Evolutionary conservation across 1,140 invertebrate genomes (phyloP).

Genomic region (Drosophila ogumai): DNA sequence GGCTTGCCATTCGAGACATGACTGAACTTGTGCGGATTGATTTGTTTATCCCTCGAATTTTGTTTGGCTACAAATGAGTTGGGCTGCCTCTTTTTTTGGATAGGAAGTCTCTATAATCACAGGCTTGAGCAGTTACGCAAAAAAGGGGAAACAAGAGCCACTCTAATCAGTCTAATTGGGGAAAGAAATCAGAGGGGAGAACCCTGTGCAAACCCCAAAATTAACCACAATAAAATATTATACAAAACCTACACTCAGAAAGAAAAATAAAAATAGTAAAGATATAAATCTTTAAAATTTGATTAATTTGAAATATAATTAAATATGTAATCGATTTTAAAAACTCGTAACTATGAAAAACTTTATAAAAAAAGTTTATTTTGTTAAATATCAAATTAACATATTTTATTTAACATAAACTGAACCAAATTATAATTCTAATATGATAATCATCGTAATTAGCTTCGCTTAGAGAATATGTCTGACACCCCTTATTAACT

Average conservation of each 20-base stretch:
- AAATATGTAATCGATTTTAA: too few relatives aligned
- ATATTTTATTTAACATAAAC: background rate
- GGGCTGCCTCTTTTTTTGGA: background rate
- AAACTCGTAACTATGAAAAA: background rate
- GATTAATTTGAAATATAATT: background rate
- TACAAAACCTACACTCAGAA: background rate
- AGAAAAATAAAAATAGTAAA: background rate
- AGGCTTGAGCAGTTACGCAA: slow-evolving; percentile 31
- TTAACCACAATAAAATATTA: slow-evolving; percentile 31
- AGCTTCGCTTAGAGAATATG: background rate
- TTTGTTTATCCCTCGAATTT: slow-evolving; percentile 61
- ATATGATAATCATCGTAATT: background rate
- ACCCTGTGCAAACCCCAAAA: slow-evolving; percentile 16
- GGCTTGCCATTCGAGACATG: slow-evolving; percentile 47
- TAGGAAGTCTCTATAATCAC: slow-evolving; percentile 35
- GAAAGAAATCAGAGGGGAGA: slow-evolving; percentile 23
- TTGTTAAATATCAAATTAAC: background rate
- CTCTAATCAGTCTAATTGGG: slow-evolving; percentile 51
- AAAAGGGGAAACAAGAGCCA: slow-evolving; percentile 13
- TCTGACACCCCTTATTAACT: slow-evolving; percentile 23
- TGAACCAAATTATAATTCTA: background rate
- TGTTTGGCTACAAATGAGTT: slow-evolving; percentile 57
- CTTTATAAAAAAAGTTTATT: too few relatives aligned
- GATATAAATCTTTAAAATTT: too few relatives aligned
- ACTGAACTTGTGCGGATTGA: slow-evolving; percentile 58